Conservation (phyloP, 2,888 invertebrate genomes). For the Formica aserva region DNA sequence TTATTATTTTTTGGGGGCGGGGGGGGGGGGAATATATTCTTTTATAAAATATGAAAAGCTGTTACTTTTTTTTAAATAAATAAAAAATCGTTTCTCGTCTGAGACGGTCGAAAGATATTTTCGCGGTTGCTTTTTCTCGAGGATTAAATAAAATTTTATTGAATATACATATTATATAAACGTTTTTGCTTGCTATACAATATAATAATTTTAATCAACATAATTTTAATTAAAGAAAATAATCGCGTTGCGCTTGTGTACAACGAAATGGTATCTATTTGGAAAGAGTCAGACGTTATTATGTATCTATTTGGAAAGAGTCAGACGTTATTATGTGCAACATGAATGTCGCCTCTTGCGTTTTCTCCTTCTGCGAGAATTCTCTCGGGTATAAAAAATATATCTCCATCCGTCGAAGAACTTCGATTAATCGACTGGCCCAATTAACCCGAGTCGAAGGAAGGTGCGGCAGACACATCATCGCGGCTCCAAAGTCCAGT, state of each 20-base stretch:
- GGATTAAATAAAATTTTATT: neutral
- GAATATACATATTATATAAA: neutral
- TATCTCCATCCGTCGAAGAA: neutral
- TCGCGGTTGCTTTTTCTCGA: neutral
- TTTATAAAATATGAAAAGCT: neutral
- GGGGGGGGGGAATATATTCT: neutral
- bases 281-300: constrained; percentile 1
- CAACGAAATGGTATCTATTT: constrained; percentile 6
- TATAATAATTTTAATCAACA: constrained; percentile 26
- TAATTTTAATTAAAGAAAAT: neutral
- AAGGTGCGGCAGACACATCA: neutral
- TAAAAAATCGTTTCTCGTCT: neutral
- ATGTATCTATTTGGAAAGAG: constrained; percentile 14
- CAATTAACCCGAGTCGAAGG: constrained; percentile 1
- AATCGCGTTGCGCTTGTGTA: neutral
- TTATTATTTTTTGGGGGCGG: neutral
- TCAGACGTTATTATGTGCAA: constrained; percentile 10
- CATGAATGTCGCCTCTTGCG: neutral
- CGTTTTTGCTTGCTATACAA: neutral
- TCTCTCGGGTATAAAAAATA: neutral
- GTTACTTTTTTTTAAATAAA: neutral
- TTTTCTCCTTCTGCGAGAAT: constrained; percentile 19
- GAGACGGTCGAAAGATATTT: neutral
- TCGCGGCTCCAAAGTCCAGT: constrained; percentile 39
- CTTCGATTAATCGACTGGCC: neutral